Percentiles rank a stretch among this genome's conserved stretches.
Conservation (phyloP, 2,113 vertebrate species). For the Pluvialis apricaria region DNA sequence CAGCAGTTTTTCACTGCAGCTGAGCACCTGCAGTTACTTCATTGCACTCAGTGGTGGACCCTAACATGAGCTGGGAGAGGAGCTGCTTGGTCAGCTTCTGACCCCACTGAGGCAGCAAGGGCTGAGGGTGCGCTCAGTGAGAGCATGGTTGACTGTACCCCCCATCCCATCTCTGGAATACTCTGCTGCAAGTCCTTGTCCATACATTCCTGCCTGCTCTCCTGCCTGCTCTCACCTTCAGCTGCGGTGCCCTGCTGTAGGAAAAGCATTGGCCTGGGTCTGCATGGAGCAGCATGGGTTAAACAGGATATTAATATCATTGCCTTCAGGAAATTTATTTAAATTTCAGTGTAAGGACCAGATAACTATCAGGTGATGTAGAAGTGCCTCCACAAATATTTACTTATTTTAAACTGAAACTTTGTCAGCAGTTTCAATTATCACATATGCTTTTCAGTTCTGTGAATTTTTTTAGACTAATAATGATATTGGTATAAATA, state of each 20-base stretch:
- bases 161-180: background rate
- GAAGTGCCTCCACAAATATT: background rate
- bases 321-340: background rate
- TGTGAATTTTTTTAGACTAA: background rate
- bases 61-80: background rate
- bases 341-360: background rate
- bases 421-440: background rate
- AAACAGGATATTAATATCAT: background rate
- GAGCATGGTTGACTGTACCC: background rate
- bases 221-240: background rate
- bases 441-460: background rate
- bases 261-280: background rate
- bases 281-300: background rate
- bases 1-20: background rate
- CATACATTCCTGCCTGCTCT: background rate
- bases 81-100: rapidly evolving
- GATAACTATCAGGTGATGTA: background rate
- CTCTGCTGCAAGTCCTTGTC: background rate
- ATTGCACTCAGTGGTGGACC: background rate
- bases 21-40: background rate
- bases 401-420: background rate
- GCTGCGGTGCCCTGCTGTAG: background rate
- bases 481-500: background rate
- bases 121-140: rapidly evolving
- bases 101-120: background rate